A percentile compares a stretch with the other conserved stretches of the same genome.
These are phyloP conservation scores for Cyclina sinensis DNA, from an alignment of 1,140 invertebrate genomes.

Conservation along the genomic window DNA sequence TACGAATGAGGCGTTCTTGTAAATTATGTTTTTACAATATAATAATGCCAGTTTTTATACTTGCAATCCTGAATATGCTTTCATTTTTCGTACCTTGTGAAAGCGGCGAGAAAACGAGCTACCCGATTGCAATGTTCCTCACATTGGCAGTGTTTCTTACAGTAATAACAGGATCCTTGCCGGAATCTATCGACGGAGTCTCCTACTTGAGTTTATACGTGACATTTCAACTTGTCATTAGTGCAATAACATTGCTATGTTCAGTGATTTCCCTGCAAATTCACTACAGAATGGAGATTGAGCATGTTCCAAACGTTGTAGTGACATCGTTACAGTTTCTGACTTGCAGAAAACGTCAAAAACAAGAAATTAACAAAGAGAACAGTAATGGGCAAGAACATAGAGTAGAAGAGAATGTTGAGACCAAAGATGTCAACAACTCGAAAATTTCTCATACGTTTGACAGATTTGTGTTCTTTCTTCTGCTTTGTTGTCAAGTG, in stretches of 20 bases:
- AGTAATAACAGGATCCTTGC: not conserved
- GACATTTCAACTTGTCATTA: not conserved
- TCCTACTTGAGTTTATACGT: not conserved
- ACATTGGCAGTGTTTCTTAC: not conserved
- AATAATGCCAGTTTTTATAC: not conserved
- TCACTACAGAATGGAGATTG: not conserved
- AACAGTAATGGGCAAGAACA: not conserved
- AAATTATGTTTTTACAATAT: not conserved
- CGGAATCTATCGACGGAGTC: slow-evolving; percentile 2
- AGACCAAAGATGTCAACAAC: not conserved
- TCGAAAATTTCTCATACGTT: not conserved
- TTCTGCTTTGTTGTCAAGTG: not conserved
- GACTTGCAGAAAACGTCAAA: not conserved
- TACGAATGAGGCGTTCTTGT: not conserved
- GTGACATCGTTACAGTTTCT: not conserved
- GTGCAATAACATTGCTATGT: not conserved
- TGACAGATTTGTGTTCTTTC: not conserved
- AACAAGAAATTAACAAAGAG: not conserved
- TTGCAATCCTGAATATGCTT: not conserved
- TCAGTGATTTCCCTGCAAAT: not conserved
- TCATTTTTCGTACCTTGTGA: slow-evolving; percentile 12
- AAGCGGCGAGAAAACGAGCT: slow-evolving; percentile 2
- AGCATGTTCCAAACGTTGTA: not conserved
- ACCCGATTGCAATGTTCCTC: not conserved
- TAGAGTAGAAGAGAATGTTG: not conserved